phyloP scores from a whole-genome alignment of 2,113 vertebrate species.

The Oxyruncus cristatus region DNA sequence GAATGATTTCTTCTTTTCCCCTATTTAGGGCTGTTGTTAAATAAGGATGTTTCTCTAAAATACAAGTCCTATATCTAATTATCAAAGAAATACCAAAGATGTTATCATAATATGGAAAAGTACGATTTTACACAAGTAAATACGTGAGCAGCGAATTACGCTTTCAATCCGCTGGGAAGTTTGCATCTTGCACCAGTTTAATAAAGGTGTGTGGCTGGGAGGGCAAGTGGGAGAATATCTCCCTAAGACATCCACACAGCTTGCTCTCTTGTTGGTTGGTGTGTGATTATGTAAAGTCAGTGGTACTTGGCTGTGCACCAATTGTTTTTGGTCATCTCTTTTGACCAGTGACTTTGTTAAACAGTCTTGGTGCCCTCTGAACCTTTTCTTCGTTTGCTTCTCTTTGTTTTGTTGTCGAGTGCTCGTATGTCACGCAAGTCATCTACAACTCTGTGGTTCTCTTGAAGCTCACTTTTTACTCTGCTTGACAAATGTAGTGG shows the following conservation, averaged over 20 bases:
- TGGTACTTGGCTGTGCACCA: neutral
- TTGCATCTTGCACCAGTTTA: neutral
- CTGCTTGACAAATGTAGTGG: neutral
- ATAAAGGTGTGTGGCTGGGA: neutral
- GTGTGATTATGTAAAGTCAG: neutral
- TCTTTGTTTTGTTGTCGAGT: neutral
- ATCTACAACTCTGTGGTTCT: neutral
- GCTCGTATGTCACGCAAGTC: neutral
- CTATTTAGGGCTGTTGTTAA: neutral
- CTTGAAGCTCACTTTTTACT: neutral
- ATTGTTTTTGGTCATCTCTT: neutral
- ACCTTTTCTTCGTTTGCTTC: neutral
- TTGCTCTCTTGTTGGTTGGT: neutral
- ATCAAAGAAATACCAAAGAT: neutral
- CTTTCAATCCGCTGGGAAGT: neutral
- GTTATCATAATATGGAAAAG: neutral
- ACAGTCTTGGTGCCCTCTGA: neutral
- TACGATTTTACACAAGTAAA: neutral
- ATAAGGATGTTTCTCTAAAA: neutral
- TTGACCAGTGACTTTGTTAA: neutral
- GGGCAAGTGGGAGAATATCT: neutral
- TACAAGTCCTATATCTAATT: neutral
- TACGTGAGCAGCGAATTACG: neutral
- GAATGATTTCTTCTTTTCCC: neutral
- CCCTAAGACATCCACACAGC: neutral